These are phyloP conservation scores for Lasioglossum marginatum DNA, from an alignment of 2,888 invertebrate genomes.

Conservation along the genomic window DNA sequence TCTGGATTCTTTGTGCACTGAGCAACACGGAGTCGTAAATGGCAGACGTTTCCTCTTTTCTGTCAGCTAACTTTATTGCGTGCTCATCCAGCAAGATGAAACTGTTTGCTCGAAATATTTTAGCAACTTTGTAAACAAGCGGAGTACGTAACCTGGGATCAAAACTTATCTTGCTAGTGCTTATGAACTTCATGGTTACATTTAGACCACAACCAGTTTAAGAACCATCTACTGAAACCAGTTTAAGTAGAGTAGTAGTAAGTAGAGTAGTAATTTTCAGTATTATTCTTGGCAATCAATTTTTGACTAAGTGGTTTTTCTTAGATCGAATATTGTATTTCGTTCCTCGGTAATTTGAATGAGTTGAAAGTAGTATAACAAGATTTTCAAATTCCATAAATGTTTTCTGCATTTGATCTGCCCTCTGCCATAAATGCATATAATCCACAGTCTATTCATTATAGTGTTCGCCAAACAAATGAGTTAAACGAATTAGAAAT, in stretches of 20 bases:
- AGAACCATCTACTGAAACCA: no score
- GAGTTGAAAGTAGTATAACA: no score
- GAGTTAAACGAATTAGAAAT: background rate
- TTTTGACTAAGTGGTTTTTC: no score
- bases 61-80: conserved; percentile 43
- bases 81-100: background rate
- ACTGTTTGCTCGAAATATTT: background rate
- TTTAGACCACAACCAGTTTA: no score
- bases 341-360: no score
- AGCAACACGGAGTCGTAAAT: background rate
- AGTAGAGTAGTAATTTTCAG: no score
- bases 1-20: conserved; percentile 4
- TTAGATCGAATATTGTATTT: no score
- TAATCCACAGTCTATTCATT: background rate
- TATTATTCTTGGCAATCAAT: no score
- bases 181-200: background rate
- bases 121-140: background rate
- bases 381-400: no score
- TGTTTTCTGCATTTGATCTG: no score
- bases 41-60: conserved; percentile 34
- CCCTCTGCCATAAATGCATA: no score
- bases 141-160: background rate
- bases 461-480: background rate
- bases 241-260: no score
- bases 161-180: background rate